Conservation (phyloP, 2,797 vertebrate species). For the Danio choprae region DNA sequence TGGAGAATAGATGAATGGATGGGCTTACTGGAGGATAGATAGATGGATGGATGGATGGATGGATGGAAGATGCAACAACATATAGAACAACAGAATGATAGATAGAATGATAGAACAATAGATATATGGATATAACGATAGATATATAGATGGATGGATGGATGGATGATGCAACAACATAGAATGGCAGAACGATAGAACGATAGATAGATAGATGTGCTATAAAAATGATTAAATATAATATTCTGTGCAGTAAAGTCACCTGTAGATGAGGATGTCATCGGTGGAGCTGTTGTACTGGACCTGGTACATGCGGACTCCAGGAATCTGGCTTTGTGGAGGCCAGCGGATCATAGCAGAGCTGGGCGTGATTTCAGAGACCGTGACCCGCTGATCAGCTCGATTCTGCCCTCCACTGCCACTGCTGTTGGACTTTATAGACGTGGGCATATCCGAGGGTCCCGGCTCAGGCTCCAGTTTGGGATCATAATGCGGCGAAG, state of each 20-base stretch:
- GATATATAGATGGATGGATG: no score
- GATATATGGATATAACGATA: no score
- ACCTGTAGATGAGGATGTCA: slow-evolving; percentile 93
- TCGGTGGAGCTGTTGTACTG: slow-evolving; percentile 95
- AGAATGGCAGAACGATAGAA: no score
- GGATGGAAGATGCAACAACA: no score
- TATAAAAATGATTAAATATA: no score
- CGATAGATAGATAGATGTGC: no score
- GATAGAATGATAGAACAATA: no score
- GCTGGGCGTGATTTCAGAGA: slow-evolving; percentile 86
- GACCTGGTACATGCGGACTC: slow-evolving; percentile 93
- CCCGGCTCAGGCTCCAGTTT: slow-evolving; percentile 83
- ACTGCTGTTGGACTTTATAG: slow-evolving; percentile 81
- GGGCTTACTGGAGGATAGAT: no score
- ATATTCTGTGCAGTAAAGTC: slow-evolving; percentile 27
- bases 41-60: no score
- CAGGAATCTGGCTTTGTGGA: slow-evolving; percentile 85
- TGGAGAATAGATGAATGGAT: no score
- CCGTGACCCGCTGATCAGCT: slow-evolving; percentile 80
- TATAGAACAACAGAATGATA: no score
- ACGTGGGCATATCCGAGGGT: slow-evolving; percentile 84
- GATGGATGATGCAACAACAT: no score
- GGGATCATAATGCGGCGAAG: slow-evolving; percentile 84
- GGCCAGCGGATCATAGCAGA: slow-evolving; percentile 89
- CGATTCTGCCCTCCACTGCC: slow-evolving; percentile 76